phyloP scores from a whole-genome alignment of 2,797 vertebrate species.

The Rhabdomys pumilio region DNA sequence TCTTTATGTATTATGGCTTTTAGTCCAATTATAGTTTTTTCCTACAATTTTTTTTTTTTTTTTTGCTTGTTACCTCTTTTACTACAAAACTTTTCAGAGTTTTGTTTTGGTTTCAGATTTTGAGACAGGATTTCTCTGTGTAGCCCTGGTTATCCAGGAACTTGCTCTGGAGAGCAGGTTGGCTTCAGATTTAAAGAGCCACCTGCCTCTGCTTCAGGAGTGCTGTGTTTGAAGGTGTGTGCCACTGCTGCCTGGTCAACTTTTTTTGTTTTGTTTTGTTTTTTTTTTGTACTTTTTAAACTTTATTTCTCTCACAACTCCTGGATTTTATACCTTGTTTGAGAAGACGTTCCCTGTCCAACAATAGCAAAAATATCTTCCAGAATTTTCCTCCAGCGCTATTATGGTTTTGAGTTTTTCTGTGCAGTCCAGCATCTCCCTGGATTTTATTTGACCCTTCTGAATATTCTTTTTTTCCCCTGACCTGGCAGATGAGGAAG shows the following conservation, averaged over 20 bases:
- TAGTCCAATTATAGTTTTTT: neutral
- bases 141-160: neutral
- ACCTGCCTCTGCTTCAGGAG: neutral
- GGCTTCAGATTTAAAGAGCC: neutral
- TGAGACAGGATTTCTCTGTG: neutral
- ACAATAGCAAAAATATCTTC: neutral
- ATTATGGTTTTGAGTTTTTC: neutral
- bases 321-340: conserved; percentile 11
- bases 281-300: neutral
- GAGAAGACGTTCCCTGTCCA: neutral
- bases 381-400: neutral
- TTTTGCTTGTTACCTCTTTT: neutral
- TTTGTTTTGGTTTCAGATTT: neutral
- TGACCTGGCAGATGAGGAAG: conserved; percentile 93
- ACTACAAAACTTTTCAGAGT: neutral
- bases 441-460: neutral
- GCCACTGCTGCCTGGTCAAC: neutral
- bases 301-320: neutral
- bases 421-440: neutral
- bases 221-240: neutral
- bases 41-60: neutral
- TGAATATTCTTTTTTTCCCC: neutral
- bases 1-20: conserved; percentile 55
- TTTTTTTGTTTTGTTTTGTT: neutral
- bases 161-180: neutral